phyloP scores from a whole-genome alignment of 2,797 vertebrate genomes.

The Chrysocyon brachyurus region DNA sequence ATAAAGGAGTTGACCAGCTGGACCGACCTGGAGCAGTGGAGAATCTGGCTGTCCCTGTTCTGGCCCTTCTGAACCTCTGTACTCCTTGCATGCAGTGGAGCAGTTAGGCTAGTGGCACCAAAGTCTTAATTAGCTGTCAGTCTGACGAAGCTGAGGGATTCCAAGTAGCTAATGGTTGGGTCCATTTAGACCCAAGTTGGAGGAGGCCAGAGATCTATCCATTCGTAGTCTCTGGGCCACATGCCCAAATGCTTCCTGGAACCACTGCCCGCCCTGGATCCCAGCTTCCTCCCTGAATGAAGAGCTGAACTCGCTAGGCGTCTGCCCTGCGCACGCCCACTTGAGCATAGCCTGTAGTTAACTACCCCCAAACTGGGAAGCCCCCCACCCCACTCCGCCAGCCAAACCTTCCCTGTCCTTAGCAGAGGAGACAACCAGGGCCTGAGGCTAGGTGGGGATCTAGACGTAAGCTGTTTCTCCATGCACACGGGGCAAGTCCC shows the following conservation, averaged over 20 bases:
- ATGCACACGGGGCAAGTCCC: not conserved
- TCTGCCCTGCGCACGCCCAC: not conserved
- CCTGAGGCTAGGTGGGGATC: not conserved
- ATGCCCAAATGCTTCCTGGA: not conserved
- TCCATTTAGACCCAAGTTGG: not conserved
- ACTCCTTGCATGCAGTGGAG: not conserved
- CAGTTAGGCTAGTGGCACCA: not conserved
- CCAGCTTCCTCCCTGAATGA: not conserved
- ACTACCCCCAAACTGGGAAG: not conserved
- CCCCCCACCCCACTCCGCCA: not conserved
- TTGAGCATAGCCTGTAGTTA: not conserved
- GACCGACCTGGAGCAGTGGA: not conserved
- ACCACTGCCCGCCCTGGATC: not conserved
- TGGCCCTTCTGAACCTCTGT: not conserved
- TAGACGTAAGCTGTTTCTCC: not conserved
- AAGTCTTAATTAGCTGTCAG: not conserved
- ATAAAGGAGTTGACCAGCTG: not conserved
- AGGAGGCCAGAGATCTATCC: not conserved
- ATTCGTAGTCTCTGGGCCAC: not conserved
- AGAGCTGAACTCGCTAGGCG: not conserved
- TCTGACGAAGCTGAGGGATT: not conserved
- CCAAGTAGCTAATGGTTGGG: not conserved
- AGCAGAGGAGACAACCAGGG: not conserved
- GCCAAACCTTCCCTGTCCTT: not conserved
- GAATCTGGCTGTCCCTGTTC: not conserved